phyloP scores from a whole-genome alignment of 2,888 invertebrate species.

The Nemurella pictetii region DNA sequence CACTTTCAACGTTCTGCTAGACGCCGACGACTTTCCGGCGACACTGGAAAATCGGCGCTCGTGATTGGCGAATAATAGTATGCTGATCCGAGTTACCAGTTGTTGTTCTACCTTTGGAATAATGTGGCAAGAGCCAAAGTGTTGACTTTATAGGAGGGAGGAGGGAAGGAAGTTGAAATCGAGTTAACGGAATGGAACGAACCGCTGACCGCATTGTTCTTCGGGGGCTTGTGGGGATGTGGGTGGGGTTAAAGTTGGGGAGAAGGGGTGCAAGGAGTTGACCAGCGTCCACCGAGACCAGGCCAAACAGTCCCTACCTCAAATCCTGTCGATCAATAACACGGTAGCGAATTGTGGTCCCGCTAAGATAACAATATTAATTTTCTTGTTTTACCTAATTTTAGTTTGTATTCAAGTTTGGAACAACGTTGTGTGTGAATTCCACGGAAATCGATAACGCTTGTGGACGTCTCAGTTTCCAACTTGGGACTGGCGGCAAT shows the following conservation, averaged over 20 bases:
- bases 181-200: background rate
- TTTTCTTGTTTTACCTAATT: background rate
- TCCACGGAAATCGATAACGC: too few relatives aligned
- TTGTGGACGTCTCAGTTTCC: too few relatives aligned
- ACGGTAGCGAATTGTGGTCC: background rate
- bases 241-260: background rate
- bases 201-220: background rate
- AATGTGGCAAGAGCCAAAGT: background rate
- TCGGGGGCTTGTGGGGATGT: background rate
- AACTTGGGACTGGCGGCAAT: background rate
- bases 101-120: background rate
- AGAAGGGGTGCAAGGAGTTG: background rate
- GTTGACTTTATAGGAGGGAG: background rate
- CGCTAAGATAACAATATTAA: background rate
- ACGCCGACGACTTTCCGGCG: background rate
- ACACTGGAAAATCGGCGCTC: background rate
- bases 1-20: too few relatives aligned
- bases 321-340: slow-evolving; percentile 16
- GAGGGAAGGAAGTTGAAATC: background rate
- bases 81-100: background rate
- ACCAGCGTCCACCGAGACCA: slow-evolving; percentile 19
- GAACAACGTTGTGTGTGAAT: too few relatives aligned
- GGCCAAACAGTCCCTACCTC: slow-evolving; percentile 22
- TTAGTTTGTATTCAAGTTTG: too few relatives aligned
- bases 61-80: background rate